Percentiles rank a stretch among this genome's conserved stretches.
phyloP scores from a whole-genome alignment of 2,113 vertebrate genomes.

The Corapipo altera region DNA sequence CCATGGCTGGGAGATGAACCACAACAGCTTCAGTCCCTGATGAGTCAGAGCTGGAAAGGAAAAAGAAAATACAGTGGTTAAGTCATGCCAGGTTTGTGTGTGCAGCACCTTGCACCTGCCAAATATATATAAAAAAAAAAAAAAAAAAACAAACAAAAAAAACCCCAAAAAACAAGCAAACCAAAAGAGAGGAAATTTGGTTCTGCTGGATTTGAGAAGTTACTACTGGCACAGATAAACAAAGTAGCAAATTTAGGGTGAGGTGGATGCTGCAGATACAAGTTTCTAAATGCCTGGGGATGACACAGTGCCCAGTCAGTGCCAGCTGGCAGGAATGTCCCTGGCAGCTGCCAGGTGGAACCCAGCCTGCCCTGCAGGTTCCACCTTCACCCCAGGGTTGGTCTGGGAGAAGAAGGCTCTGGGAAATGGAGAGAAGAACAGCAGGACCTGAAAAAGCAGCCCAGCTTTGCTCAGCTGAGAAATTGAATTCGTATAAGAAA shows the following conservation, averaged over 20 bases:
- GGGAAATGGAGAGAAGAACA: neutral
- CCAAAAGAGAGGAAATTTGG: neutral
- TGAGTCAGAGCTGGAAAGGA: neutral
- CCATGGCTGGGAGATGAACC: neutral
- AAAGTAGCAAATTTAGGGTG: neutral
- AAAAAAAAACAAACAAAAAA: no score
- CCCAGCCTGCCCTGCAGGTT: neutral
- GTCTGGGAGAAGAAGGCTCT: neutral
- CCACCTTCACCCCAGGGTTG: neutral
- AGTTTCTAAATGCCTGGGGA: neutral
- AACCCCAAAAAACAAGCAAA: no score
- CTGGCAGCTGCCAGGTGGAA: neutral
- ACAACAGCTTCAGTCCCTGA: neutral
- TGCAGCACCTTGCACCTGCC: neutral
- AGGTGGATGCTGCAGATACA: neutral
- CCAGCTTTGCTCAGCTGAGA: neutral
- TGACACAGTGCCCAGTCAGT: accelerated
- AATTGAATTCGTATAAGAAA: neutral
- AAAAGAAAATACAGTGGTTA: neutral
- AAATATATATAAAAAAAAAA: neutral
- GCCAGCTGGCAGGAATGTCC: neutral
- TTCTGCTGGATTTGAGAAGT: neutral
- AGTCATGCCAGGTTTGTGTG: accelerated
- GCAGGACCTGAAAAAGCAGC: neutral
- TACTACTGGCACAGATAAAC: neutral